phyloP scores from a whole-genome alignment of 2,113 vertebrate genomes.

The Alouatta palliata region DNA sequence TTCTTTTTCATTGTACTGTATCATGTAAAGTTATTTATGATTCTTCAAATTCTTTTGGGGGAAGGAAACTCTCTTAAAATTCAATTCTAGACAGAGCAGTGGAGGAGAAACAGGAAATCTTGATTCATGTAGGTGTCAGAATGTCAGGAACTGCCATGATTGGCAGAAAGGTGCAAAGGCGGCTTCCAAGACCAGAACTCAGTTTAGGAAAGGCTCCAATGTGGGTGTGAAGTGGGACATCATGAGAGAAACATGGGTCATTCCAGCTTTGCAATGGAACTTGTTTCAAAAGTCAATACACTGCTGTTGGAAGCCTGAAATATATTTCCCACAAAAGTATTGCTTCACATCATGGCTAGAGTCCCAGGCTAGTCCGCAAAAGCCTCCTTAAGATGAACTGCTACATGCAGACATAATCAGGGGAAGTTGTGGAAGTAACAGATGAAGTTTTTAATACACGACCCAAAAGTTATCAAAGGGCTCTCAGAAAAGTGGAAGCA shows the following conservation, averaged over 20 bases:
- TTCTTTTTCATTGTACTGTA: not conserved
- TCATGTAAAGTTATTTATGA: not conserved
- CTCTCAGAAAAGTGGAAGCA: not conserved
- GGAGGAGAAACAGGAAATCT: not conserved
- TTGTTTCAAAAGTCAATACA: not conserved
- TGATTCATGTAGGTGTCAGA: not conserved
- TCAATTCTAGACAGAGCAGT: conserved; percentile 23
- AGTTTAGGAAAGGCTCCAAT: not conserved
- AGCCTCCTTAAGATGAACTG: not conserved
- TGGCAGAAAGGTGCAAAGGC: not conserved
- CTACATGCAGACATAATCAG: not conserved
- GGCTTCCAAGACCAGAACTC: not conserved
- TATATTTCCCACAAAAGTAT: not conserved
- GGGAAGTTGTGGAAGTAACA: not conserved
- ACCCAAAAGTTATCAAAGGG: not conserved
- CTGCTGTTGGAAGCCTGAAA: not conserved
- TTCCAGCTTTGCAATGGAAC: not conserved
- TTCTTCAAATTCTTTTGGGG: not conserved
- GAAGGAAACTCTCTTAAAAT: conserved; percentile 24
- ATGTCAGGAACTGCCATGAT: not conserved
- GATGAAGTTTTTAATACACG: not conserved
- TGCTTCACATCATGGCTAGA: not conserved
- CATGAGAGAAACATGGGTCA: not conserved
- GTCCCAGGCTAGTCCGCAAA: not conserved
- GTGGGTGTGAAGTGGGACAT: not conserved